Conservation (phyloP, 1,140 invertebrate genomes). For the Drosophila repletoides region DNA sequence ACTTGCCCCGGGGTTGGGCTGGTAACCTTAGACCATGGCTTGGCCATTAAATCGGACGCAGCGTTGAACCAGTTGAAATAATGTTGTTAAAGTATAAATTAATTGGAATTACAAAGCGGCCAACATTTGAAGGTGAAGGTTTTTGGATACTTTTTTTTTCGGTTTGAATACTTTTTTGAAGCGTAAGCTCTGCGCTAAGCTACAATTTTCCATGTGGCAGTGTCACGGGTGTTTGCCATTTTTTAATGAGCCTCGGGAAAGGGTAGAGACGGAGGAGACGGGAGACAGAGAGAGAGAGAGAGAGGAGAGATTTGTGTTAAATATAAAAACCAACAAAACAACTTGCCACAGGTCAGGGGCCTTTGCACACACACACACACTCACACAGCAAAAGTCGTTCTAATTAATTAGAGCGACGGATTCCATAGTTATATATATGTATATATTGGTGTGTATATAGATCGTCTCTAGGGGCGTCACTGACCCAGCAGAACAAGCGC, state of each 20-base stretch:
- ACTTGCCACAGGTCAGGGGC: slow-evolving; percentile 38
- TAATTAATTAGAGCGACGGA: slow-evolving; percentile 70
- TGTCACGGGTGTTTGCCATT: slow-evolving; percentile 39
- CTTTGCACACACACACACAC: slow-evolving; percentile 33
- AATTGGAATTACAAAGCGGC: slow-evolving; percentile 68
- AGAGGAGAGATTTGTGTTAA: slow-evolving; percentile 11
- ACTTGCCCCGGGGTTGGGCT: not conserved
- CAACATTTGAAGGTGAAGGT: slow-evolving; percentile 67
- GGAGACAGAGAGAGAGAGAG: no score
- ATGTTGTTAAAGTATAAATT: slow-evolving; percentile 63
- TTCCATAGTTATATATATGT: not conserved
- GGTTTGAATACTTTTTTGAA: not conserved
- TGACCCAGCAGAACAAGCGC: slow-evolving; percentile 62
- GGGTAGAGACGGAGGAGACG: no score
- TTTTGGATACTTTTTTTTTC: slow-evolving; percentile 2
- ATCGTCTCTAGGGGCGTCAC: slow-evolving; percentile 14
- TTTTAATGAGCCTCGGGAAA: slow-evolving; percentile 35
- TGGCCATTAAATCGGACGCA: slow-evolving; percentile 62
- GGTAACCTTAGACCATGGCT: slow-evolving; percentile 68
- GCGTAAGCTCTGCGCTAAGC: no score
- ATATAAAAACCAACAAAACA: slow-evolving; percentile 25
- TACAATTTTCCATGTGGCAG: slow-evolving; percentile 1
- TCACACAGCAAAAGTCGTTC: slow-evolving; percentile 35
- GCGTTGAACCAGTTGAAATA: slow-evolving; percentile 52
- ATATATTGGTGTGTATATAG: not conserved